Conservation (phyloP, 2,888 invertebrate genomes). For the Diarsia rubi region DNA sequence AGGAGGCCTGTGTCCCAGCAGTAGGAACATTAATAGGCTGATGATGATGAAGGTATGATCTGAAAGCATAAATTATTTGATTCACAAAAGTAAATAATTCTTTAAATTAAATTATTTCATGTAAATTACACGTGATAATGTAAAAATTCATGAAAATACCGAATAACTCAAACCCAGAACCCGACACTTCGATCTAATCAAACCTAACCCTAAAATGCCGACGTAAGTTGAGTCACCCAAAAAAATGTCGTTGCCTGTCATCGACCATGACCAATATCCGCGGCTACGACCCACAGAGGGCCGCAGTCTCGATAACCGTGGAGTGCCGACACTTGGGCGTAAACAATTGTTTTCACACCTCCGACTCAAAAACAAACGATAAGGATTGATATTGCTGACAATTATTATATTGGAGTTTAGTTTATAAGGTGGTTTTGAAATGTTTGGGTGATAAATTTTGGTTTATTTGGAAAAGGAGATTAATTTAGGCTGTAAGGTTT, state of each 20-base stretch:
- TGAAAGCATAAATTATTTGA: too few relatives aligned
- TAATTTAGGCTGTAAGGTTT: neutral
- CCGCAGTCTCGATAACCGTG: slow-evolving; percentile 51
- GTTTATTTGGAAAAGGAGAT: neutral
- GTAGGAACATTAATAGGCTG: too few relatives aligned
- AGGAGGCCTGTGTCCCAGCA: too few relatives aligned
- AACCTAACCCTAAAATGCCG: slow-evolving; percentile 41
- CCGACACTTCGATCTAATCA: neutral
- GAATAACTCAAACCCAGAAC: neutral
- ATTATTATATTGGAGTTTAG: slow-evolving; percentile 4
- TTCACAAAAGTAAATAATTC: too few relatives aligned
- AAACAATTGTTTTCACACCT: slow-evolving; percentile 69
- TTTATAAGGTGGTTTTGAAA: neutral
- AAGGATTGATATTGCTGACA: slow-evolving; percentile 27
- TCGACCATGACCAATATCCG: slow-evolving; percentile 57
- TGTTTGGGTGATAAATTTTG: neutral
- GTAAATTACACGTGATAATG: too few relatives aligned
- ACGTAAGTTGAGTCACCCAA: slow-evolving; percentile 47
- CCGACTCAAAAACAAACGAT: slow-evolving; percentile 57
- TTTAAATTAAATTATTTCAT: too few relatives aligned
- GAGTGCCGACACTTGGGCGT: slow-evolving; percentile 66
- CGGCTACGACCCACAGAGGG: slow-evolving; percentile 6
- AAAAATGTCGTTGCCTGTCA: slow-evolving; percentile 51
- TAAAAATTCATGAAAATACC: neutral
- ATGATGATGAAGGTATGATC: too few relatives aligned